Base-by-base conservation (phyloP, 1,140 invertebrate genomes). In the Cotesia chilonis region DNA sequence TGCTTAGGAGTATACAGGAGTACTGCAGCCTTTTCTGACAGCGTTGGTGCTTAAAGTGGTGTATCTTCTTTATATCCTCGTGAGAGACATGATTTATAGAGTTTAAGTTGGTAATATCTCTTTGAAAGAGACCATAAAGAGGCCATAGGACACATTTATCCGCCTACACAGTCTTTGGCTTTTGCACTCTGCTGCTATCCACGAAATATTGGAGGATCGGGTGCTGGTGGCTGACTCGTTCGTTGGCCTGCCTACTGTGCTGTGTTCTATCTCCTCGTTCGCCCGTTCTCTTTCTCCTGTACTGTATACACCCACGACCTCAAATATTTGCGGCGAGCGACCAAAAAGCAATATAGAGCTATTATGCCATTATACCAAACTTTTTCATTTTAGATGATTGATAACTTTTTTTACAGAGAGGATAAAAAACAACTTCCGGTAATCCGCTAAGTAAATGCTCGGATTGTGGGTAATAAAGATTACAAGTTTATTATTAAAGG, bases 41-140 rank as follows among this genome's bases (percentile, higher is more conserved):
- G 6, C 10, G 41, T 10, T 47, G 41, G 41, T 47, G 41, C 41
- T 47, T 47, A 10, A 10, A 47, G 5, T 47, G 41, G 41, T 47
- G 41, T 47, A 47, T 47, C 54, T 57, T 57, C 54, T 14, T 17
- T 57, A 57, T 7, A 57, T 17, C n/a, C 17, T 20, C 17, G 54
- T 17, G 12, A 7, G 38, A 20, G 68, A 37, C 59, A 36, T 70
- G 68, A 70, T 70, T 70, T 70, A 70, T 70, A 51, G 68, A 59
- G 68, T 47, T 70, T 70, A 47, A 17, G 38, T 41, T 17, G 35
- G 10, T 17, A 37, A 60, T 59, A 35, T 36, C 60, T 63, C 35
- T n/a, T 41, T 63, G 12, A 63, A 41, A 37, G 36, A 63, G 60
- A 37, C 60, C 60, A 9, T 20, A 20, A 38, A 38, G 4, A 63